Conservation (phyloP, 1,140 invertebrate species). For the Rhysida immarginata region DNA sequence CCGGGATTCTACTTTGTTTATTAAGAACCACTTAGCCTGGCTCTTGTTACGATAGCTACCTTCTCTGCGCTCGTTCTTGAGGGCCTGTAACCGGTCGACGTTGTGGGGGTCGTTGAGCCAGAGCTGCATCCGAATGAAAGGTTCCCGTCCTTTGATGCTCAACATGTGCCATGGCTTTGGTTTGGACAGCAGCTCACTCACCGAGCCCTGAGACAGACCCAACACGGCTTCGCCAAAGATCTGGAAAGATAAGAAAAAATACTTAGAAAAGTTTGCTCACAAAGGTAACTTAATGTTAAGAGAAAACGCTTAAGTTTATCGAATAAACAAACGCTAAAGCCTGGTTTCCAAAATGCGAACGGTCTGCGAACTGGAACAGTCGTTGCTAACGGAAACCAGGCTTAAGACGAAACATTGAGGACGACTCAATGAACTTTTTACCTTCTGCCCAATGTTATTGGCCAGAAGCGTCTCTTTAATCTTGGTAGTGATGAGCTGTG, state of each 20-base stretch:
- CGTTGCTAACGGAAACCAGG: no score
- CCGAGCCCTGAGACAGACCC: constrained; percentile 89
- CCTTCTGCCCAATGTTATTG: constrained; percentile 95
- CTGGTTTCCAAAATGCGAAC: no score
- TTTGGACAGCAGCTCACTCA: constrained; percentile 90
- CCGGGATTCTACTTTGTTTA: no score
- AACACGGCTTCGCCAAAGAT: constrained; percentile 94
- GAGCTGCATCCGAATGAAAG: constrained; percentile 94
- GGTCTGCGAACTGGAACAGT: no score
- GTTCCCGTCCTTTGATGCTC: constrained; percentile 92
- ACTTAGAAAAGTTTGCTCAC: constrained; percentile 8
- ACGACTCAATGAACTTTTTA: no score
- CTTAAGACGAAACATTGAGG: no score
- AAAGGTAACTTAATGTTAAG: constrained; percentile 6
- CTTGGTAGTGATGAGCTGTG: constrained; percentile 87
- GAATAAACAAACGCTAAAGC: no score
- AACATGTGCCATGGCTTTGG: constrained; percentile 99
- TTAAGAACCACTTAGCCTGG: no score
- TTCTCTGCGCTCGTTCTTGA: constrained; percentile 79
- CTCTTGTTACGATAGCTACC: no score
- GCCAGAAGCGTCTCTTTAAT: constrained; percentile 92
- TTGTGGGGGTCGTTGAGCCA: constrained; percentile 92
- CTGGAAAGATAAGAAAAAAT: constrained; percentile 25
- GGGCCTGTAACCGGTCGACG: constrained; percentile 61
- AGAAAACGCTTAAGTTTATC: constrained; percentile 1